Evolutionary conservation across 2,888 invertebrate genomes (phyloP), one percentile per base, ranked within the genome.

Genomic region (Crossocerus cetratus): DNA sequence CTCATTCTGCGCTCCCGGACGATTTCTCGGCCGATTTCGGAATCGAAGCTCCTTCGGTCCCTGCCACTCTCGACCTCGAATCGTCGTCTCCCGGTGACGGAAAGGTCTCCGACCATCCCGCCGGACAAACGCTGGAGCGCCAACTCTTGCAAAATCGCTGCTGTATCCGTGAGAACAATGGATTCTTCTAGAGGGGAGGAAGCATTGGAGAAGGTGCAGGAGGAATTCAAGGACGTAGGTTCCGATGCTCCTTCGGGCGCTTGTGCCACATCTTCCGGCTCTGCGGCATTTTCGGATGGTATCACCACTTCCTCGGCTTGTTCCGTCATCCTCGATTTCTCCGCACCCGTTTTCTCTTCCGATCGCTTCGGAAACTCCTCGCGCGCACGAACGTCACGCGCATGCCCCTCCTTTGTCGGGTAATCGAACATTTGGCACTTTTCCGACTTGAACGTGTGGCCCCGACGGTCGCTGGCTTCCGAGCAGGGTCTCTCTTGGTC

Each of bases 11-110:
- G 83, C 63, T 92, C 92, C 5, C 91, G 84, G 0, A 91, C 87
- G 45, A 91, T 91, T 73, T 92, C 91, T 8, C 91, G 81, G 0
- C 91, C 91, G 21, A 91, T 91, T 78, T 92, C 92, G 1, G 91
- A 91, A 70, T 92, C 91, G 74, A 91, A 90, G 69, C 89, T 91
- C 2, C 90, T 83, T n/a, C 90, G 81, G 45, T 90, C 89, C n/a
- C 83, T 78, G 18, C 72, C 69, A n/a, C 80, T 69, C 2, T 88
- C 89, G 0, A 83, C 69, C 1, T 90, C 89, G 66, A 87, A 86
- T 16, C 85, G 82, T 23, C 82, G 81, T 45, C 86, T 78, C 1
- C 77, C 64, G 0, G 84, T 76, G 13, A 82, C 55, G 16, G 82
- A 64, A 2, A 84, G 65, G 14, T 88, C 87, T n/a, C 84, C 83